phyloP scores from a whole-genome alignment of 2,113 vertebrate genomes.

The Pleuronectes platessa region DNA sequence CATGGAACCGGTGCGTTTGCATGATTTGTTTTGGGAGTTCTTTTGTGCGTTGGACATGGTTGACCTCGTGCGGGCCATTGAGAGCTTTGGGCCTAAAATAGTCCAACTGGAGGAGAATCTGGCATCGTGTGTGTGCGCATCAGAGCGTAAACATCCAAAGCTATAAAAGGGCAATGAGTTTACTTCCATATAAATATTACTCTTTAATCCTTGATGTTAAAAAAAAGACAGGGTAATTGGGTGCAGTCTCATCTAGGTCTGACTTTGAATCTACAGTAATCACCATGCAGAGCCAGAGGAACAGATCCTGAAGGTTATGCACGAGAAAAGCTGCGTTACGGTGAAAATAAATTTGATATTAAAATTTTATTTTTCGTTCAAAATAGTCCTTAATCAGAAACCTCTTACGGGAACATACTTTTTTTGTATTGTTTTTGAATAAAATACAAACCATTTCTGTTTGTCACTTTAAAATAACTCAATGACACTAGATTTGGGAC shows the following conservation, averaged over 20 bases:
- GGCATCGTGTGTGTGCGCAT: slow-evolving; percentile 19
- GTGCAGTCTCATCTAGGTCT: slow-evolving; percentile 2
- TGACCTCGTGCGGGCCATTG: slow-evolving; percentile 64
- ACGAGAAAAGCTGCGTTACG: background rate
- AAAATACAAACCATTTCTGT: background rate
- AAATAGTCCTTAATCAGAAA: background rate
- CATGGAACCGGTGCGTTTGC: slow-evolving; percentile 69
- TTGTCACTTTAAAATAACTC: background rate
- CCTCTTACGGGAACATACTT: background rate
- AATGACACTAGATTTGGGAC: background rate
- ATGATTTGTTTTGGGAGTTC: slow-evolving; percentile 71
- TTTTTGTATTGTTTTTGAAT: background rate
- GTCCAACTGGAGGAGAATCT: slow-evolving; percentile 44
- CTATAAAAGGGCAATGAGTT: slow-evolving; percentile 35
- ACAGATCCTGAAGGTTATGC: background rate
- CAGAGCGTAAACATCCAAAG: slow-evolving; percentile 26
- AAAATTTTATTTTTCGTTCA: too few species aligned
- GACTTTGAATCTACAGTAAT: slow-evolving; percentile 5
- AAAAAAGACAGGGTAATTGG: slow-evolving; percentile 7
- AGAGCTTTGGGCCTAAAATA: slow-evolving; percentile 66
- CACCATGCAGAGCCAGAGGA: background rate
- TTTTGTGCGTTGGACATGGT: slow-evolving; percentile 54
- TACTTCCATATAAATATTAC: background rate
- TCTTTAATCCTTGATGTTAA: slow-evolving; percentile 33
- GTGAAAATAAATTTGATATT: background rate